Evolutionary conservation across 2,113 vertebrate genomes (phyloP), one percentile per base, ranked within the genome.

Genomic region (Xenotilapia leptura): DNA sequence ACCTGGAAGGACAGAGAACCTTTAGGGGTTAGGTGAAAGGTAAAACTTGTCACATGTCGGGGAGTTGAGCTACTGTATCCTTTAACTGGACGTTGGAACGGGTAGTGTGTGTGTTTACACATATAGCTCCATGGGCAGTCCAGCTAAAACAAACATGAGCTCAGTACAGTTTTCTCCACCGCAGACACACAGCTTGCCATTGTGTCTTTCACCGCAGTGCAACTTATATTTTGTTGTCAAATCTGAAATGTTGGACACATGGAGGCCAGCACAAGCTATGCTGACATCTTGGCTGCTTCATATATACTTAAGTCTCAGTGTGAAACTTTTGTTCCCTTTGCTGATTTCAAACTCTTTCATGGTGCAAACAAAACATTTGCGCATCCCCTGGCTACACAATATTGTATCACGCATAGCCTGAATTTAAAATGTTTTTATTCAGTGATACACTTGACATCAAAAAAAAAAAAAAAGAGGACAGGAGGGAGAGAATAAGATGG

Each of bases 1-100:
- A 92, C 86, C 82, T 85, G 33, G 83, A 84, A 85, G 93, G 91
- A 82, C 94, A 92, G 65, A 91, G 88, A 89, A 79, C 49, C 86
- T 94, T 94, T 92, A 92, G 86, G 89, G 88, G 88, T 92, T 55
- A 73, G 80, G 88, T 90, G 88, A 93, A 93, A 93, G 89, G 55
- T 38, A 89, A 82, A 83, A 81, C 89, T 89, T 85, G 79, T 90
- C 68, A 82, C 79, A 45, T 90, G 80, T 89, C 55, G 70, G 31
- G 13, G 40, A 88, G 58, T 88, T 65, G 28, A 80, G 91, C 93
- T 92, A 92, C 92, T 93, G 90, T 83, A 80, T 87, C 36, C 38
- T 83, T 82, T 82, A 40, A 80, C 79, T 68, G 56, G 31, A 65
- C 79, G 49, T 60, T 42, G 45, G 36, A 79, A 31, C 1, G 15